Evolutionary conservation across 2,113 vertebrate genomes (phyloP), one percentile per base, ranked within the genome.

Genomic region (Colinus virginianus): DNA sequence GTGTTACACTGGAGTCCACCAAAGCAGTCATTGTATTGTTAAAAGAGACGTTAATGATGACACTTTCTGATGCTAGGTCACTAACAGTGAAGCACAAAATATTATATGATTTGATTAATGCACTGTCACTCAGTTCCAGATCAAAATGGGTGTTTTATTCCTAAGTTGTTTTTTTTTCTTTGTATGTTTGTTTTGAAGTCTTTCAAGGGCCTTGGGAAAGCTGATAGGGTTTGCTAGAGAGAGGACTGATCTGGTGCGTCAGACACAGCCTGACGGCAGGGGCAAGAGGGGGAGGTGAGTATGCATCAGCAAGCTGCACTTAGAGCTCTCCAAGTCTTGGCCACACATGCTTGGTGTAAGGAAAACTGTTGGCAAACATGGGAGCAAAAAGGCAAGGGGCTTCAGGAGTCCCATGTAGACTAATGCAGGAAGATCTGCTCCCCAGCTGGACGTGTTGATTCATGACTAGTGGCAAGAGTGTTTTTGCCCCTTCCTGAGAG

Each of bases 1-100:
- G 56, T 40, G 17, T 45, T 64, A 34, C 28, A 9, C n/a, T 2
- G 3, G 61, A 56, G 59, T 72, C 45, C 11, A 9, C 40, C 77
- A 48, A 69, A 36, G 20, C 13, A n/a, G 77, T 58, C 68, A 15
- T 85, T 62, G 9, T 23, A 25, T 66, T 32, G 43, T 78, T 88
- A 38, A 71, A 58, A 70, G 7, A 34, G 72, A 5, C 6, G n/a
- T 49, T 53, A 53, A 86, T 55, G 12, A 28, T 70, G 0, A 1
- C 56, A 20, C n/a, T 12, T 70, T 25, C n/a, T 59, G 62, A 38
- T 28, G 61, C 18, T 0, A 0, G 66, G 64, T 66, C 53, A 76
- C 17, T 82, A 87, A 58, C 53, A n/a, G 70, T 11, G n/a, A 90
- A 12, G 30, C 34, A 11, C 0, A 0, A 1, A 3, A 18, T 22